Percentiles rank a stretch among this genome's conserved stretches.
These are phyloP conservation scores for Penaeus indicus DNA, from an alignment of 1,140 invertebrate genomes.

Conservation along the genomic window DNA sequence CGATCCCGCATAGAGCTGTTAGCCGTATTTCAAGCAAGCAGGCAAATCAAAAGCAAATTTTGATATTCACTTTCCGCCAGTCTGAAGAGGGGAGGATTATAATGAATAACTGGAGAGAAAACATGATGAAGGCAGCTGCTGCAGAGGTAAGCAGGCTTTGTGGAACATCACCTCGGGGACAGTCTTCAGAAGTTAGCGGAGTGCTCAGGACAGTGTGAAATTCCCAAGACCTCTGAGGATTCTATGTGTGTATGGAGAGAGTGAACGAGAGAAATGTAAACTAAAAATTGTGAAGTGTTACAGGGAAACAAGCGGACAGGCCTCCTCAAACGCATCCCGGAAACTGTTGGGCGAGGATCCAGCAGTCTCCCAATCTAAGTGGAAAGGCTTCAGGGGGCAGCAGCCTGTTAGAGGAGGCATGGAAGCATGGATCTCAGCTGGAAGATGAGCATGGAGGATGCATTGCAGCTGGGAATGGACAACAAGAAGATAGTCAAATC, in stretches of 20 bases:
- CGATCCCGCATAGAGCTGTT: constrained; percentile 60
- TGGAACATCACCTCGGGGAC: constrained; percentile 41
- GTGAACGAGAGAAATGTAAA: not conserved
- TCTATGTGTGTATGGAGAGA: constrained; percentile 44
- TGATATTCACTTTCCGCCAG: constrained; percentile 58
- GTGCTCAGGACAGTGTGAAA: constrained; percentile 53
- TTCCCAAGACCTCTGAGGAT: constrained; percentile 54
- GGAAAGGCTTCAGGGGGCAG: too few relatives aligned
- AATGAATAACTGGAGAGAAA: not conserved
- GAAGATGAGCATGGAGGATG: constrained; percentile 51
- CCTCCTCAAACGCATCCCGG: not conserved
- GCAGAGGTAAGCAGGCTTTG: not conserved
- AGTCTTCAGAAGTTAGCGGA: constrained; percentile 54
- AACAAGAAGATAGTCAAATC: constrained; percentile 24
- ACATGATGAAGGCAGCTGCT: not conserved
- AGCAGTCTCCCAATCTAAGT: too few relatives aligned
- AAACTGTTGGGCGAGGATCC: constrained; percentile 18
- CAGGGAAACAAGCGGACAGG: not conserved
- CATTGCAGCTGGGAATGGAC: constrained; percentile 10
- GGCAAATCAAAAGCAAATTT: constrained; percentile 54
- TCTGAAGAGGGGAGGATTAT: constrained; percentile 16
- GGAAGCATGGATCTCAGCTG: constrained; percentile 23
- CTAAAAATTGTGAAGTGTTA: not conserved
- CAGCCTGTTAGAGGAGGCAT: constrained; percentile 19
- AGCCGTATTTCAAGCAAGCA: constrained; percentile 65